phyloP scores from a whole-genome alignment of 2,888 invertebrate genomes.

The Branchellion lobata region DNA sequence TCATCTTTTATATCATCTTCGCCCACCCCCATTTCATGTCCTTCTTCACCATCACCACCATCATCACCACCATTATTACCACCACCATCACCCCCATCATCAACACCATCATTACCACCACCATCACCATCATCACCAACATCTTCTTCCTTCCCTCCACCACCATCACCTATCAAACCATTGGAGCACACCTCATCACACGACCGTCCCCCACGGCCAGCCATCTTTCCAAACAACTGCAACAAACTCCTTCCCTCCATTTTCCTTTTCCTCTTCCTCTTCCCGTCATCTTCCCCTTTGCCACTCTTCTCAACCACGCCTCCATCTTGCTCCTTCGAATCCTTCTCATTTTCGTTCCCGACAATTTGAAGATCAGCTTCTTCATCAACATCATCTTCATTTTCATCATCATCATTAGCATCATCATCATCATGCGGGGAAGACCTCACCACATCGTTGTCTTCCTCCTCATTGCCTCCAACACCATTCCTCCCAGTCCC shows the following conservation, averaged over 20 bases:
- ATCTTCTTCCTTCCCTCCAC: not conserved
- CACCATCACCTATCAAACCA: not conserved
- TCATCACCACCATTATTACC: not conserved
- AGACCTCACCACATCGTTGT: no score
- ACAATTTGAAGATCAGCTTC: not conserved
- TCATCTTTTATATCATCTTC: slow-evolving; percentile 12
- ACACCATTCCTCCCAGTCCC: not conserved
- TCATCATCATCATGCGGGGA: not conserved
- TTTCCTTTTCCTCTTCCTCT: not conserved
- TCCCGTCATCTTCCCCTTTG: not conserved
- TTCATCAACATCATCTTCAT: not conserved
- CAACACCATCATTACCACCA: not conserved
- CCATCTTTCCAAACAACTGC: not conserved
- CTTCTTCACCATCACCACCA: not conserved
- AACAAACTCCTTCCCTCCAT: no score
- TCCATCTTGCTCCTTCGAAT: not conserved
- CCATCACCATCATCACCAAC: not conserved
- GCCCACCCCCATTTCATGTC: not conserved
- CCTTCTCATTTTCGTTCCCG: not conserved
- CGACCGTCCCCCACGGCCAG: not conserved
- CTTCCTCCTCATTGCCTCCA: no score
- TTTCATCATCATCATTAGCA: not conserved
- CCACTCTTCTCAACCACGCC: not conserved
- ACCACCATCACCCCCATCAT: not conserved
- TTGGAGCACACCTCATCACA: no score